These are phyloP conservation scores for Drosophila pseudoananassae DNA, from an alignment of 1,140 invertebrate species.

Conservation along the genomic window DNA sequence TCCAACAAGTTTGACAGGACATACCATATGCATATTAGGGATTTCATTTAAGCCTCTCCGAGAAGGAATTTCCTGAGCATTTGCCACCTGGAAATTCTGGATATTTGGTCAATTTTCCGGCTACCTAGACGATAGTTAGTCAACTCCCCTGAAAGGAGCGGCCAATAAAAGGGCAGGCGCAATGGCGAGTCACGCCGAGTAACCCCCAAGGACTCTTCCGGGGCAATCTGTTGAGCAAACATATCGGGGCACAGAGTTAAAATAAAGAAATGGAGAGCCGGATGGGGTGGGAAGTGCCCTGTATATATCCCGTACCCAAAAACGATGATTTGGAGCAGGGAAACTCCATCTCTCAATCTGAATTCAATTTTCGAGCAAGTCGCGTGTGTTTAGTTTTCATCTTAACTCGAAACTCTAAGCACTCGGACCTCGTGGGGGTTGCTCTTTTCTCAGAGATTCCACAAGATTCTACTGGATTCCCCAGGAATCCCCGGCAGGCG, in stretches of 20 bases:
- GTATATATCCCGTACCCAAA: neutral
- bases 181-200: constrained; percentile 1
- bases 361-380: constrained; percentile 65
- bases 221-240: constrained; percentile 42
- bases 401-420: constrained; percentile 42
- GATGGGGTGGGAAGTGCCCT: neutral
- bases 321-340: neutral
- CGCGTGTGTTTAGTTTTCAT: constrained; percentile 76
- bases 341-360: constrained; percentile 65
- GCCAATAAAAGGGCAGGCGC: constrained; percentile 5
- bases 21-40: neutral
- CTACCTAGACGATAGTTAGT: neutral
- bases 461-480: neutral
- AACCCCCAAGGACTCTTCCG: constrained; percentile 23
- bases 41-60: neutral
- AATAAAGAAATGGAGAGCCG: neutral
- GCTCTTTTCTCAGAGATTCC: constrained; percentile 51
- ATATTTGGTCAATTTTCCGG: neutral
- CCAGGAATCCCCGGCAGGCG: neutral
- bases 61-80: neutral
- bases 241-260: constrained; percentile 39
- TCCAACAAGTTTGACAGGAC: neutral
- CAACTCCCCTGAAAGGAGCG: neutral
- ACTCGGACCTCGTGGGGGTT: constrained; percentile 17
- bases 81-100: neutral